Evolutionary conservation across 2,797 vertebrate genomes (phyloP).

Genomic region (Spinus pinus): DNA sequence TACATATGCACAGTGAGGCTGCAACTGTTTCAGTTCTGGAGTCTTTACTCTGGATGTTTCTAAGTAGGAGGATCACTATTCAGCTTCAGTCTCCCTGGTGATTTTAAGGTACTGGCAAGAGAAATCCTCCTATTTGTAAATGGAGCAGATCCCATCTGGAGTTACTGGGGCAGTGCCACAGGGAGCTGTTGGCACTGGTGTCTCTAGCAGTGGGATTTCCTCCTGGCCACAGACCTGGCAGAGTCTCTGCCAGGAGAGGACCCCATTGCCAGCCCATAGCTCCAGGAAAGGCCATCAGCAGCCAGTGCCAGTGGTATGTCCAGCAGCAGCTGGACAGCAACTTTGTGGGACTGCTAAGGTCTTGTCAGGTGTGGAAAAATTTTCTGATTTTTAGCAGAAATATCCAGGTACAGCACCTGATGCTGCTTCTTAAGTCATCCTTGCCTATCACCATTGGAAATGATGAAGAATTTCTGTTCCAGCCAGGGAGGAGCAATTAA

Average conservation of each 20-base stretch:
- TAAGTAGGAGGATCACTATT: neutral
- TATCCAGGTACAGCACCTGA: neutral
- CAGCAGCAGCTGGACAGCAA: neutral
- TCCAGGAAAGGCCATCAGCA: neutral
- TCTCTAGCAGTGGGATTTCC: neutral
- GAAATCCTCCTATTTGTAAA: neutral
- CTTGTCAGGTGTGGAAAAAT: neutral
- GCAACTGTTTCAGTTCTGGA: neutral
- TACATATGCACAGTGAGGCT: neutral
- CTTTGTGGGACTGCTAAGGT: neutral
- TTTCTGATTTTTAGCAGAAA: neutral
- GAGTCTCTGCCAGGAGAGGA: neutral
- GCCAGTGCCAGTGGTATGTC: neutral
- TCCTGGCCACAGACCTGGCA: neutral
- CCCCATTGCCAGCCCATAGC: fast-evolving
- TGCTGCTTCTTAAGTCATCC: neutral
- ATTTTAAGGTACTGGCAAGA: neutral
- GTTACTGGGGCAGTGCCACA: neutral
- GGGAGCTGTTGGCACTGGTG: neutral
- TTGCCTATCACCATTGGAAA: neutral
- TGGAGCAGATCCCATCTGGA: neutral
- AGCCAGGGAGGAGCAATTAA: neutral
- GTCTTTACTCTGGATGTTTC: neutral
- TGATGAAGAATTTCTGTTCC: neutral
- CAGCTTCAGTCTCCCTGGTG: fast-evolving